These are phyloP conservation scores for Schizotus pectinicornis DNA, from an alignment of 2,888 invertebrate species.

Conservation along the genomic window DNA sequence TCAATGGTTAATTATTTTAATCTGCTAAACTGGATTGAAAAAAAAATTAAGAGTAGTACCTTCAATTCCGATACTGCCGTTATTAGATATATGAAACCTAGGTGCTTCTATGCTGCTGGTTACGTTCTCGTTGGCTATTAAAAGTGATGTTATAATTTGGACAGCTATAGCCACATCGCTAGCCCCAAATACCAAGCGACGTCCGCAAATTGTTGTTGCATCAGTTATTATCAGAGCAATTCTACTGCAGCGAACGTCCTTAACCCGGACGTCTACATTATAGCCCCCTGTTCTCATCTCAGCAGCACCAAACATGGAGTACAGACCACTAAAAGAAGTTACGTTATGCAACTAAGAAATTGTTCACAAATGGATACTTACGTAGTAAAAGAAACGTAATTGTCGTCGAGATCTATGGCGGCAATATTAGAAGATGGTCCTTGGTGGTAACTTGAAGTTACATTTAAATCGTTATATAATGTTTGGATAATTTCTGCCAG, in stretches of 20 bases:
- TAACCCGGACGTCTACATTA: constrained; percentile 57
- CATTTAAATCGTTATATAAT: constrained; percentile 46
- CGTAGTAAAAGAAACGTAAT: constrained; percentile 73
- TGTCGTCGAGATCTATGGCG: constrained; percentile 69
- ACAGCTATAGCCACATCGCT: constrained; percentile 61
- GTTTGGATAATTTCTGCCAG: constrained; percentile 49
- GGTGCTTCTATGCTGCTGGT: constrained; percentile 61
- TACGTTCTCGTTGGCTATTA: constrained; percentile 58
- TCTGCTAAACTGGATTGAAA: too few species aligned
- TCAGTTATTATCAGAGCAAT: constrained; percentile 56
- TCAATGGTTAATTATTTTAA: too few species aligned
- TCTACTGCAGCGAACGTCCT: constrained; percentile 45
- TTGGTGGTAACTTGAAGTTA: constrained; percentile 49
- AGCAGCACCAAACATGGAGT: constrained; percentile 61
- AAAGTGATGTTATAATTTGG: constrained; percentile 60
- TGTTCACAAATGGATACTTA: too few species aligned
- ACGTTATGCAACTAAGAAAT: too few species aligned
- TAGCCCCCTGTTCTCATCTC: constrained; percentile 62
- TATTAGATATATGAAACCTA: constrained; percentile 54
- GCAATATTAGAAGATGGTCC: constrained; percentile 67
- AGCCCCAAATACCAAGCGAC: constrained; percentile 62
- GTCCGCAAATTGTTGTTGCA: constrained; percentile 58
- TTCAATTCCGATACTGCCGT: constrained; percentile 56
- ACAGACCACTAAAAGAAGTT: constrained; percentile 62
- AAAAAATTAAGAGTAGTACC: constrained; percentile 42